Base-by-base conservation (phyloP, 2,797 vertebrate genomes). In the Myotis myotis region DNA sequence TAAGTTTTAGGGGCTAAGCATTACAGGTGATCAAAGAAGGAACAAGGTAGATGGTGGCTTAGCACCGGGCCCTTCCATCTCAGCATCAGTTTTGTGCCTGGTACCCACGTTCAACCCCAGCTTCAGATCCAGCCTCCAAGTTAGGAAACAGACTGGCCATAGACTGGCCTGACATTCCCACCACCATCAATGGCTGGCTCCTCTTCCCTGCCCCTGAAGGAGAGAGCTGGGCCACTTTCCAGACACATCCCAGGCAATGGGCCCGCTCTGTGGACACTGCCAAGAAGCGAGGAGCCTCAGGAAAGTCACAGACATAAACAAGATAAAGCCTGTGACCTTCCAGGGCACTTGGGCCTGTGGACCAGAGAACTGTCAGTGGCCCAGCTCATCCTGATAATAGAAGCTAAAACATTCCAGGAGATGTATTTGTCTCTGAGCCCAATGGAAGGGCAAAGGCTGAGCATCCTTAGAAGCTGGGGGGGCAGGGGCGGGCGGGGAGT, bases 291-390 rank as follows among this genome's bases (percentile, higher is more conserved):
- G 47, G 62, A 97, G 70, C 80, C 84, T 90, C 92, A 72, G 96
- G 81, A 90, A 96, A 97, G 83, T 80, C 96, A 92, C 89, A 98
- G 97, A 98, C 97, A 97, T 97, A 97, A 98, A 97, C 97, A 98
- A 98, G 97, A 98, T 96, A 96, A 96, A 96, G 91, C 83, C 82
- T 84, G 66, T 95, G 97, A 93, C 91, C 74, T 96, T 51, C 55
- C 15, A 71, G 90, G 90, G 75, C 83, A 51, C 83, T 91, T 33
- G 66, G 79, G 91, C 64, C 75, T 86, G 12, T 62, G 70, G 85
- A 91, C 51, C 85, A 97, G 94, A 96, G 70, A 92, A 66, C 88
- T 96, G 96, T 94, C 95, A 95, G 3, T 88, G 90, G 79, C 60
- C 53, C 71, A 41, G 79, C 30, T 53, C 20, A 62, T 72, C 47